These are phyloP conservation scores for Cerastis rubricosa DNA, from an alignment of 2,888 invertebrate species.

Conservation along the genomic window DNA sequence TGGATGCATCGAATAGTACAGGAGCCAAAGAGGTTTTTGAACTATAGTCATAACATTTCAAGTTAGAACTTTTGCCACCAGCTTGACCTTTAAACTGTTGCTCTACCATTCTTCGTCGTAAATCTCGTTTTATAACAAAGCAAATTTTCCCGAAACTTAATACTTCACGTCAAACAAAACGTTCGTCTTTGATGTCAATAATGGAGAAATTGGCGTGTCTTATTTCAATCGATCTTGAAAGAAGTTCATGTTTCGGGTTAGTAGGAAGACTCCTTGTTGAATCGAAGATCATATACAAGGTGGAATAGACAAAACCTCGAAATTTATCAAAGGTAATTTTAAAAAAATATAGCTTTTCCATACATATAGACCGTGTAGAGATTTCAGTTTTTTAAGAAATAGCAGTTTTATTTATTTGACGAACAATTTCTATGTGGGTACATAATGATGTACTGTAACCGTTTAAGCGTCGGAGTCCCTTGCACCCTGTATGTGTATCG, in stretches of 20 bases:
- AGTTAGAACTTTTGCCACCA: background rate
- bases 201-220: background rate
- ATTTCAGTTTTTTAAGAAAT: too few species aligned
- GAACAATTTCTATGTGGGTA: too few species aligned
- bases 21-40: background rate
- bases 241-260: background rate
- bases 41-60: background rate
- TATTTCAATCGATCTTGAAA: background rate
- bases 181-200: background rate
- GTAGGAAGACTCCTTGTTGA: background rate
- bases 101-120: background rate
- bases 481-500: background rate
- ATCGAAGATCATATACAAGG: background rate
- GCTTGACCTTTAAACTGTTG: background rate
- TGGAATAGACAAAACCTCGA: too few species aligned
- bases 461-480: too few species aligned
- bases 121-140: background rate
- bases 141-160: background rate
- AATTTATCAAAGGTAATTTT: too few species aligned
- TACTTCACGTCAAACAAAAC: background rate
- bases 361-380: too few species aligned
- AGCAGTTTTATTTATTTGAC: too few species aligned
- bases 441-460: too few species aligned
- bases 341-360: too few species aligned
- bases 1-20: background rate